phyloP scores from a whole-genome alignment of 53 echinoderm and acorn worm genomes.

The Hippasteria phrygiana region DNA sequence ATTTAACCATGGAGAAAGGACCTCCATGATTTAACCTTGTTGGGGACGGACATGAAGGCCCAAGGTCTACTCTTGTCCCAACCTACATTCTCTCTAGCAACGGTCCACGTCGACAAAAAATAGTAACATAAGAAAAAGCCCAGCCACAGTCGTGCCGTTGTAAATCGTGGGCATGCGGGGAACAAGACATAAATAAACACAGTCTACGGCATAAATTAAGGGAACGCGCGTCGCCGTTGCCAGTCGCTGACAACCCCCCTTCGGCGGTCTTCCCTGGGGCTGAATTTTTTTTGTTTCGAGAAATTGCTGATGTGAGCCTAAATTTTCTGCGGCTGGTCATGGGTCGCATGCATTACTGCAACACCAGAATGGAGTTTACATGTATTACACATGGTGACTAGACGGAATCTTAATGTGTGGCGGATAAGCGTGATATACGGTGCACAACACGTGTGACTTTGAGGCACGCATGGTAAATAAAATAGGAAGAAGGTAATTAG shows the following conservation, averaged over 20 bases:
- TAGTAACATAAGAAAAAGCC: too few species aligned
- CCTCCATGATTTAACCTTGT: too few species aligned
- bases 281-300: conserved; percentile 41
- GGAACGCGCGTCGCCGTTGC: neutral
- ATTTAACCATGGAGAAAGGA: too few species aligned
- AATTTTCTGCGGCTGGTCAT: neutral
- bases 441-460: neutral
- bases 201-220: conserved; percentile 25
- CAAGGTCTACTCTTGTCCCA: too few species aligned
- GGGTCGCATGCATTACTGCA: neutral
- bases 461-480: neutral
- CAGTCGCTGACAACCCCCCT: neutral
- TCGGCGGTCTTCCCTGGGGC: conserved; percentile 42
- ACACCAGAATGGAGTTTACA: neutral
- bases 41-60: too few species aligned
- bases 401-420: neutral
- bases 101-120: conserved; percentile 47
- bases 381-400: conserved; percentile 25
- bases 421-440: neutral
- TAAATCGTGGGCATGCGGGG: neutral
- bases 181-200: conserved; percentile 24
- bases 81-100: too few species aligned
- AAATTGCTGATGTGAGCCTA: conserved; percentile 60
- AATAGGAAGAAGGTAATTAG: conserved; percentile 1
- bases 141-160: neutral